Percentiles rank a stretch among this genome's conserved stretches.
These are phyloP conservation scores for Palythoa grandiflora DNA, from an alignment of 92 coral and sea anemone species.

Conservation along the genomic window DNA sequence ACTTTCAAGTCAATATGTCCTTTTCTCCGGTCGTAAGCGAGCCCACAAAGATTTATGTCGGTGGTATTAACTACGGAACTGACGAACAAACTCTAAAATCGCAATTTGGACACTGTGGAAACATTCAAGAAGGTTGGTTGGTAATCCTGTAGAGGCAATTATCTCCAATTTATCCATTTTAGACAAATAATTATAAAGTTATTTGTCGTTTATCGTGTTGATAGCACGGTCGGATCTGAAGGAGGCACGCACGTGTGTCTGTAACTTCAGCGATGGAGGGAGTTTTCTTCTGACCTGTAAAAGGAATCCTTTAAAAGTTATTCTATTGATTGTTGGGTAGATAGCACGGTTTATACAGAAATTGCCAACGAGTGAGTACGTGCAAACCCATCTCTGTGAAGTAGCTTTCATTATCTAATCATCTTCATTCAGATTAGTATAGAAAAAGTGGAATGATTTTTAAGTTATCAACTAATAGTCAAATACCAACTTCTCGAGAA, in stretches of 20 bases:
- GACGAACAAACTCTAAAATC: slow-evolving; percentile 14
- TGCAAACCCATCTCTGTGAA: background rate
- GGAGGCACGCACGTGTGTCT: slow-evolving; percentile 31
- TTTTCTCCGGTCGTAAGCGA: slow-evolving; percentile 21
- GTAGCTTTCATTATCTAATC: background rate
- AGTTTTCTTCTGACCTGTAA: background rate
- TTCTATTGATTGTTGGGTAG: background rate
- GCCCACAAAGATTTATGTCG: slow-evolving; percentile 46
- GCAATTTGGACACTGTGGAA: slow-evolving; percentile 14
- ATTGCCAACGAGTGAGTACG: background rate
- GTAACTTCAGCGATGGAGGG: background rate
- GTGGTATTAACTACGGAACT: slow-evolving; percentile 25
- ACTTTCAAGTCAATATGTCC: slow-evolving; percentile 36
- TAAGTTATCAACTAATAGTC: background rate
- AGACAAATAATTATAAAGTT: too few species aligned
- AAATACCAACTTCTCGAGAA: background rate
- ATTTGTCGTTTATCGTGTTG: background rate
- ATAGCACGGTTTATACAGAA: background rate
- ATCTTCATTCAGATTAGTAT: background rate
- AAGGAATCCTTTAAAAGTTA: background rate
- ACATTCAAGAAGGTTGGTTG: slow-evolving; percentile 43
- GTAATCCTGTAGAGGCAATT: background rate
- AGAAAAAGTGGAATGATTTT: background rate
- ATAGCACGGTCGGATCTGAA: background rate
- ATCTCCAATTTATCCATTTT: background rate